Percentiles rank a stretch among this genome's conserved stretches.
phyloP scores from a whole-genome alignment of 1,140 invertebrate genomes.

The Paraescarpia echinospica region DNA sequence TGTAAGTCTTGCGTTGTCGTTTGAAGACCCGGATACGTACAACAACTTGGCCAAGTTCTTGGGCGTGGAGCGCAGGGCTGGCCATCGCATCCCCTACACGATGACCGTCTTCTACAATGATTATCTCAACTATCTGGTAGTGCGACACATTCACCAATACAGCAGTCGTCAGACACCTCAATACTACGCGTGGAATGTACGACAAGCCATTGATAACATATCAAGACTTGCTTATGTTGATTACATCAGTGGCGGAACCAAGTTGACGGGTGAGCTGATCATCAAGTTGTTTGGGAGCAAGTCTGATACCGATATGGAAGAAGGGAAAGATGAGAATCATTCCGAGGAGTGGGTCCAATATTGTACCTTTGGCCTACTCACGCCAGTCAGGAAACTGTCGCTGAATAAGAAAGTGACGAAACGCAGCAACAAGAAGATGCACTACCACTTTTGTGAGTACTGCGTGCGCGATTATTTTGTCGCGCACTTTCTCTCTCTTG shows the following conservation, averaged over 20 bases:
- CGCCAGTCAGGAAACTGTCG: not conserved
- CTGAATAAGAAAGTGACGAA: not conserved
- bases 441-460: slow-evolving; percentile 16
- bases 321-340: not conserved
- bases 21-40: not conserved
- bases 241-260: not conserved
- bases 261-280: not conserved
- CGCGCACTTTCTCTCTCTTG: not conserved
- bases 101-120: slow-evolving; percentile 24
- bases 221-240: slow-evolving; percentile 17
- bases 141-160: slow-evolving; percentile 14
- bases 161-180: not conserved
- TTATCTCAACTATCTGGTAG: slow-evolving; percentile 21
- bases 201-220: slow-evolving; percentile 1
- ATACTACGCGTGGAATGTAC: slow-evolving; percentile 17
- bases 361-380: slow-evolving; percentile 14
- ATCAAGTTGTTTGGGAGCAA: not conserved
- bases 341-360: not conserved
- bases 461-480: slow-evolving; percentile 18
- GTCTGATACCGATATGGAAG: not conserved
- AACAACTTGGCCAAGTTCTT: not conserved
- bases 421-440: not conserved
- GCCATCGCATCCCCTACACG: slow-evolving; percentile 17
- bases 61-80: not conserved
- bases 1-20: not conserved